phyloP scores from a whole-genome alignment of 2,113 vertebrate species.

The Scytalopus superciliaris region DNA sequence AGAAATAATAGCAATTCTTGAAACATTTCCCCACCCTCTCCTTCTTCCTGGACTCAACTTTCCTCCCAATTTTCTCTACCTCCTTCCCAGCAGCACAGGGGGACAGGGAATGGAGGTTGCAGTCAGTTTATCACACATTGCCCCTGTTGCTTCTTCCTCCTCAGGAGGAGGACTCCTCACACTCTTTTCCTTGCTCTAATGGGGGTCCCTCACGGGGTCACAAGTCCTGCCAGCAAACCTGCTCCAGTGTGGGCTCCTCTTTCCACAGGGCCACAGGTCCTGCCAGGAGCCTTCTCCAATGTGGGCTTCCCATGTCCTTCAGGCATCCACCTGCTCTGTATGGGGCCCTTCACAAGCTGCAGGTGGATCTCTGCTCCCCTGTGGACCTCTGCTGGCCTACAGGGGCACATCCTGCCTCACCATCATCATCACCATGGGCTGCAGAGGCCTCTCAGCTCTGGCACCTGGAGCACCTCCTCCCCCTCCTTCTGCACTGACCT shows the following conservation, averaged over 20 bases:
- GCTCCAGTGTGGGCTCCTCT: not conserved
- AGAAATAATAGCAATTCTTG: not conserved
- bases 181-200: not conserved
- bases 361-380: not conserved
- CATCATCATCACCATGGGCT: not conserved
- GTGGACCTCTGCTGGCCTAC: not conserved
- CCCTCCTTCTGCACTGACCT: not conserved
- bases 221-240: too few relatives aligned
- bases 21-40: not conserved
- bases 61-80: not conserved
- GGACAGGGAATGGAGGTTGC: not conserved
- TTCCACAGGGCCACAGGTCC: fast-evolving
- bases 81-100: not conserved
- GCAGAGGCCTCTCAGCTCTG: not conserved
- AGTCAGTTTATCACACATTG: not conserved
- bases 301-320: not conserved
- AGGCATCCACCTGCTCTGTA: not conserved
- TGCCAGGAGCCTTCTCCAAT: not conserved
- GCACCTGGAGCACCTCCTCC: not conserved
- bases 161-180: not conserved
- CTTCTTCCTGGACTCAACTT: not conserved
- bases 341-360: not conserved
- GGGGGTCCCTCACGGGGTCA: too few relatives aligned
- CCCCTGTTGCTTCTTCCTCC: not conserved
- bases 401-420: not conserved